Percentiles rank a stretch among this genome's conserved stretches.
Evolutionary conservation across 2,888 invertebrate genomes (phyloP).

Genomic region (Drosophila prostipennis): DNA sequence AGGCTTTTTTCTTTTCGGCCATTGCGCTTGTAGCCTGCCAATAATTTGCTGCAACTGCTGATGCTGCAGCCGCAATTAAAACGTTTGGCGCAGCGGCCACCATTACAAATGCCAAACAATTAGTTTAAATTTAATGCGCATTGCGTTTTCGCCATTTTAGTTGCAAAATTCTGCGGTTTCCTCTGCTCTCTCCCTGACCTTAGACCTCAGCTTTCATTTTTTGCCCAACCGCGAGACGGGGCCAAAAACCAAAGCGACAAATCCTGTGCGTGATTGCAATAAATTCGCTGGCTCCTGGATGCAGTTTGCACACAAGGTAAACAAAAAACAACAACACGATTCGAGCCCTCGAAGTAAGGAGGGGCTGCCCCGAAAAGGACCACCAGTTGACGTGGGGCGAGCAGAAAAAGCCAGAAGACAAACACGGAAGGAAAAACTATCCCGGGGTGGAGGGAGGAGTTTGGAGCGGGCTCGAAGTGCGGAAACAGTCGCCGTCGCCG

Average conservation of each 20-base stretch:
- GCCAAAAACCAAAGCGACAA: conserved; percentile 62
- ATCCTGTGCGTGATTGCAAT: conserved; percentile 75
- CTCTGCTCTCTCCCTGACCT: not conserved
- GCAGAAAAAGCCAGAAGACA: conserved; percentile 56
- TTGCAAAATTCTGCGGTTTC: conserved; percentile 56
- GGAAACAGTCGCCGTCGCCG: conserved; percentile 30
- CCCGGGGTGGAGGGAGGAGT: not conserved
- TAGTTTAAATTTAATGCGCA: conserved; percentile 74
- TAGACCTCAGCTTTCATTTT: conserved; percentile 2
- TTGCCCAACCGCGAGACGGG: conserved; percentile 35
- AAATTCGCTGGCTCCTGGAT: conserved; percentile 52
- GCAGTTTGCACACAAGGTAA: conserved; percentile 56
- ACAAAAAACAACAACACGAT: conserved; percentile 49
- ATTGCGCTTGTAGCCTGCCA: conserved; percentile 58
- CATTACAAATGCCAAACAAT: conserved; percentile 76
- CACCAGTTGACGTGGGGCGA: conserved; percentile 39
- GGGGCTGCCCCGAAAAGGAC: conserved; percentile 23
- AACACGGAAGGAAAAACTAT: conserved; percentile 48
- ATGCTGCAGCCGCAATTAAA: conserved; percentile 72
- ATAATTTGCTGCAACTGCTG: conserved; percentile 63
- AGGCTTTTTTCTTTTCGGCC: conserved; percentile 40
- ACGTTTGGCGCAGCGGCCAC: conserved; percentile 67
- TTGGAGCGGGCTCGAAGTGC: conserved; percentile 7
- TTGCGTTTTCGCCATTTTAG: conserved; percentile 48
- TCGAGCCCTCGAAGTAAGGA: conserved; percentile 2